Evolutionary conservation across 2,113 vertebrate species (phyloP).

Genomic region (Toxostoma redivivum): DNA sequence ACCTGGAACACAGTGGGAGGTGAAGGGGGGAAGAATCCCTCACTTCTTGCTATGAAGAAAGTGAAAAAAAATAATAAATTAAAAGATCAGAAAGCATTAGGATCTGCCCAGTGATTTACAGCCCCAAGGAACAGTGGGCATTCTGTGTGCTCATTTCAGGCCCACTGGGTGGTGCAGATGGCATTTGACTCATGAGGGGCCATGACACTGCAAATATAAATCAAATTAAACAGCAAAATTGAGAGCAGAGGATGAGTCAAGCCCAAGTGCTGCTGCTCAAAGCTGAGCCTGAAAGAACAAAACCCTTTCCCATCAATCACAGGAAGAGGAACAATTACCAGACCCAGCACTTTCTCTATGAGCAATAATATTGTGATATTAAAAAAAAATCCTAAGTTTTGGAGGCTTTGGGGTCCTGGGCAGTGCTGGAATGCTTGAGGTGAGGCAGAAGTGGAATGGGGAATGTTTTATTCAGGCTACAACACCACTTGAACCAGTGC

Average conservation of each 20-base stretch:
- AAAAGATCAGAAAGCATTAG: background rate
- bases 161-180: background rate
- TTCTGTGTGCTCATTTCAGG: background rate
- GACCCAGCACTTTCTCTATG: background rate
- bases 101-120: accelerated
- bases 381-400: background rate
- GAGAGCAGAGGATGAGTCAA: background rate
- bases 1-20: background rate
- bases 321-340: background rate
- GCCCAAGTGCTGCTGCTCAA: background rate
- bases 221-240: background rate
- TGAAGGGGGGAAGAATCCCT: background rate
- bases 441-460: background rate
- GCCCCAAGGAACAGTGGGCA: background rate
- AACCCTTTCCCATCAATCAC: background rate
- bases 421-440: background rate
- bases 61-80: background rate
- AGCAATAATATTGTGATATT: background rate
- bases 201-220: background rate
- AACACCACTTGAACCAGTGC: background rate
- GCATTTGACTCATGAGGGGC: background rate
- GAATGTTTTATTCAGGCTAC: background rate
- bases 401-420: background rate
- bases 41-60: background rate
- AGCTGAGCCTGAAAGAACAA: background rate